Evolutionary conservation across 2,888 invertebrate species (phyloP).

Genomic region (Drosophila mayaguana): DNA sequence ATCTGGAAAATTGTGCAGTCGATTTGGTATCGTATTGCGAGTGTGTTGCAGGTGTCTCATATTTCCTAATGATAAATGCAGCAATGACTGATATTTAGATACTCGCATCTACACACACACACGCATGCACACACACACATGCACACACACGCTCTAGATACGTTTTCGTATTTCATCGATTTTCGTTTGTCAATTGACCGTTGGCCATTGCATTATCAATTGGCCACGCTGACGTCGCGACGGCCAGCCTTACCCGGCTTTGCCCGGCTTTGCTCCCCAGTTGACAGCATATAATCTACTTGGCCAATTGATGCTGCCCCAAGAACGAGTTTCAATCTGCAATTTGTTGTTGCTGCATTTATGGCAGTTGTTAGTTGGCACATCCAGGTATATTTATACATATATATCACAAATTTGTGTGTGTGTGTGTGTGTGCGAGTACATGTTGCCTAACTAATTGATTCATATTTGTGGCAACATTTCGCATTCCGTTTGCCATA

Average conservation of each 20-base stretch:
- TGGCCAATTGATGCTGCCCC: slow-evolving; percentile 69
- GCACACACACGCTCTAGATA: slow-evolving; percentile 45
- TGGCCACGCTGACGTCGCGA: slow-evolving; percentile 44
- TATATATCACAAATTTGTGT: not conserved
- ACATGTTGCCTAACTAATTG: slow-evolving; percentile 70
- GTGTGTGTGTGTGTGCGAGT: not conserved
- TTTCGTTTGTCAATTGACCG: slow-evolving; percentile 74
- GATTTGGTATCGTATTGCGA: slow-evolving; percentile 46
- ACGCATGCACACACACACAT: slow-evolving; percentile 9
- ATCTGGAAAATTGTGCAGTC: slow-evolving; percentile 76
- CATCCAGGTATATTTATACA: slow-evolving; percentile 29
- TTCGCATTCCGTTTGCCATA: slow-evolving; percentile 55
- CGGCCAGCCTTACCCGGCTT: slow-evolving; percentile 15
- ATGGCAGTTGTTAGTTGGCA: slow-evolving; percentile 43
- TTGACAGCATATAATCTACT: slow-evolving; percentile 50
- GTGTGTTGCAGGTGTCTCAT: slow-evolving; percentile 70
- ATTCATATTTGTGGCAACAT: slow-evolving; percentile 72
- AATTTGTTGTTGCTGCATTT: slow-evolving; percentile 43
- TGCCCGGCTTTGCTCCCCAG: slow-evolving; percentile 24
- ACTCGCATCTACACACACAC: slow-evolving; percentile 26
- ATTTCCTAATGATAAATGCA: slow-evolving; percentile 51
- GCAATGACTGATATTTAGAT: slow-evolving; percentile 46
- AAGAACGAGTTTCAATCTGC: slow-evolving; percentile 69
- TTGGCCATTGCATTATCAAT: slow-evolving; percentile 65
- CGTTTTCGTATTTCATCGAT: slow-evolving; percentile 67